These are phyloP conservation scores for Hippocampus kuda DNA, from an alignment of 2,797 vertebrate species.

Conservation along the genomic window DNA sequence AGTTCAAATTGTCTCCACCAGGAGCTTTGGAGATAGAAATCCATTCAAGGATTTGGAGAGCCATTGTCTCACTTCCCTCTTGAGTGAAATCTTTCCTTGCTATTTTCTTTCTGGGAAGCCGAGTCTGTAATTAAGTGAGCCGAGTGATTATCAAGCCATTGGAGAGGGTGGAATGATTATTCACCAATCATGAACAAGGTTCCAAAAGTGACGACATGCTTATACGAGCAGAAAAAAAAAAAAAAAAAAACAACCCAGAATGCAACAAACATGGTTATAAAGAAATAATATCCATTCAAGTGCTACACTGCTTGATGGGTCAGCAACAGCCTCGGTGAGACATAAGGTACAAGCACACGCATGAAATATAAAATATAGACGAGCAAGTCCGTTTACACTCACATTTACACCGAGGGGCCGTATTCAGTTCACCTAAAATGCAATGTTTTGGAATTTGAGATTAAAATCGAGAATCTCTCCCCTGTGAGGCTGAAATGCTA, in stretches of 20 bases:
- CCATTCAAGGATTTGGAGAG: slow-evolving; percentile 64
- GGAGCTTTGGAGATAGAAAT: slow-evolving; percentile 63
- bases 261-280: background rate
- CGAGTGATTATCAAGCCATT: slow-evolving; percentile 51
- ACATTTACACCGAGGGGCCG: no score
- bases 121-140: slow-evolving; percentile 62
- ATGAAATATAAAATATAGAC: no score
- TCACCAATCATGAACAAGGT: slow-evolving; percentile 25
- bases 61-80: slow-evolving; percentile 63
- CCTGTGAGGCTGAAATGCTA: no score
- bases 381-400: no score
- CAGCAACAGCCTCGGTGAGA: no score
- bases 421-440: no score
- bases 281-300: background rate
- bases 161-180: slow-evolving; percentile 32
- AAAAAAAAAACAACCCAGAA: fast-evolving
- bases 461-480: no score
- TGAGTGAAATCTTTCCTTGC: slow-evolving; percentile 61
- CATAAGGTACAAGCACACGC: no score
- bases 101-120: slow-evolving; percentile 47
- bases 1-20: slow-evolving; percentile 53
- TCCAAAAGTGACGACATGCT: background rate
- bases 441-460: no score
- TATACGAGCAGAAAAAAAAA: background rate
- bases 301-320: no score